Evolutionary conservation across 2,797 vertebrate species (phyloP).

Genomic region (Pagetopsis macropterus): DNA sequence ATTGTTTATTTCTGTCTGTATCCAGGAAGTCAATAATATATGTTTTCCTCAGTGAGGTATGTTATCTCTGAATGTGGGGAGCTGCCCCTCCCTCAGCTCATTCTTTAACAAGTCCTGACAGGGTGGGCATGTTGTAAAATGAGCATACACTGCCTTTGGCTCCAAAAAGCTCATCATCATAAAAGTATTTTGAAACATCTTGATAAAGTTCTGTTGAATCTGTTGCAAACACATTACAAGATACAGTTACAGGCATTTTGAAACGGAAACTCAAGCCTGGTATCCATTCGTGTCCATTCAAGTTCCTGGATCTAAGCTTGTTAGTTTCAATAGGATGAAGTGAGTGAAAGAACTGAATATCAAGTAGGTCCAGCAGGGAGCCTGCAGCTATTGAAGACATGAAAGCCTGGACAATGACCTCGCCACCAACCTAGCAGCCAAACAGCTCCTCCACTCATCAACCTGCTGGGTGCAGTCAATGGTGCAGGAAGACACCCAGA

Average conservation of each 20-base stretch:
- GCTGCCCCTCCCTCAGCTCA: slow-evolving; percentile 59
- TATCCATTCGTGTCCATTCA: slow-evolving; percentile 25
- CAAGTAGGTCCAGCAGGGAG: slow-evolving; percentile 76
- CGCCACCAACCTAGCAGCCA: slow-evolving; percentile 60
- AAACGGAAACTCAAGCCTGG: slow-evolving; percentile 16
- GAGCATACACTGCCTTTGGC: slow-evolving; percentile 1
- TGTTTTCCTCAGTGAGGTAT: slow-evolving; percentile 28
- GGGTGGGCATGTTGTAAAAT: slow-evolving; percentile 44
- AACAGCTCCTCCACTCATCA: slow-evolving; percentile 69
- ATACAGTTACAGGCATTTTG: neutral
- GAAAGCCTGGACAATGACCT: slow-evolving; percentile 78
- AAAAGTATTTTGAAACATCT: slow-evolving; percentile 44
- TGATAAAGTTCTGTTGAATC: slow-evolving; percentile 11
- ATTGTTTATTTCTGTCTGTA: slow-evolving; percentile 35
- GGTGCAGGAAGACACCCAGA: slow-evolving; percentile 70
- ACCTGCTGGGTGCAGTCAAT: slow-evolving; percentile 75
- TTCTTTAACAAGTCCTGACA: slow-evolving; percentile 74
- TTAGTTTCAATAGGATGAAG: slow-evolving; percentile 62
- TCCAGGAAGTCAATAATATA: slow-evolving; percentile 40
- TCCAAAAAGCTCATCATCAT: slow-evolving; percentile 23
- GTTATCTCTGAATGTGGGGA: slow-evolving; percentile 41
- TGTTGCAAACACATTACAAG: slow-evolving; percentile 30
- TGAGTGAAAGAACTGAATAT: slow-evolving; percentile 72
- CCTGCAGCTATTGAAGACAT: slow-evolving; percentile 70
- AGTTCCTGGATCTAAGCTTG: slow-evolving; percentile 35